A percentile compares a stretch with the other conserved stretches of the same genome.
Conservation (phyloP, 2,113 vertebrate species). For the Promerops cafer region DNA sequence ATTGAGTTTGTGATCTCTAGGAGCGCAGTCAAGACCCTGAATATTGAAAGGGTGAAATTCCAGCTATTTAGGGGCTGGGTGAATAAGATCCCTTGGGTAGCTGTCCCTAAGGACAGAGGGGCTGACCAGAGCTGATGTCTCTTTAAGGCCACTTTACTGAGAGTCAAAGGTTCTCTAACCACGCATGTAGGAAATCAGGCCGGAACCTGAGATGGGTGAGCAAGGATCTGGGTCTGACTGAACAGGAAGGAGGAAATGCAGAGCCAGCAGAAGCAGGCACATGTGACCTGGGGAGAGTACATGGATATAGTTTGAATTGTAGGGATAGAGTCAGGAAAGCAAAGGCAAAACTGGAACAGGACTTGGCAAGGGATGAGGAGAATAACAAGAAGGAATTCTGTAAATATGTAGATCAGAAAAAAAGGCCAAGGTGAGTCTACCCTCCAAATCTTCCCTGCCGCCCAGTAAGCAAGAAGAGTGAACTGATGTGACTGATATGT, state of each 20-base stretch:
- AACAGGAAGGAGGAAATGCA: background rate
- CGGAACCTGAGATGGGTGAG: background rate
- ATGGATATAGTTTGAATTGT: background rate
- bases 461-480: background rate
- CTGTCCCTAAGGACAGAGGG: background rate
- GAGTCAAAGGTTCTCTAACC: background rate
- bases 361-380: background rate
- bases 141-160: background rate
- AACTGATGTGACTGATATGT: background rate
- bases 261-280: background rate
- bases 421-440: background rate
- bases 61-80: background rate
- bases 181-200: background rate
- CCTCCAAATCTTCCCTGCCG: too few species aligned
- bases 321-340: background rate
- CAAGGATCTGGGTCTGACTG: background rate
- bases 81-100: background rate
- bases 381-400: background rate
- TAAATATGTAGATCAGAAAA: background rate
- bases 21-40: background rate
- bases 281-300: background rate
- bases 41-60: background rate
- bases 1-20: background rate
- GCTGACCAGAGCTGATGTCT: background rate
- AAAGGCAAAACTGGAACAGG: background rate